phyloP scores from a whole-genome alignment of 1,140 invertebrate genomes.

The Holotrichia oblita region DNA sequence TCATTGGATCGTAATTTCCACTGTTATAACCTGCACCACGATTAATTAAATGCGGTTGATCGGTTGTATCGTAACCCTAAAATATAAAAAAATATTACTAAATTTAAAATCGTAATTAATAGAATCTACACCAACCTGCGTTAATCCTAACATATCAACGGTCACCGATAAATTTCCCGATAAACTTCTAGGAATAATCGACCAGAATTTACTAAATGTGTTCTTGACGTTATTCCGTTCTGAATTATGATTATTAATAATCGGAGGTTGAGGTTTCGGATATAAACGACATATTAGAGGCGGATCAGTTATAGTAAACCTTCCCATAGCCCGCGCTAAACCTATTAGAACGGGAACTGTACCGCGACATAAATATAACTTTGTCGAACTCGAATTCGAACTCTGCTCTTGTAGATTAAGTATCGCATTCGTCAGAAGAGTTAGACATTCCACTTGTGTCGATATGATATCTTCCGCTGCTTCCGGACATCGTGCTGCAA shows the following conservation, averaged over 20 bases:
- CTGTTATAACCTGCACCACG: constrained; percentile 68
- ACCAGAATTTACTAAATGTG: constrained; percentile 76
- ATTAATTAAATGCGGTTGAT: constrained; percentile 25
- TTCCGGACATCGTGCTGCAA: constrained; percentile 78
- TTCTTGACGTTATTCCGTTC: constrained; percentile 62
- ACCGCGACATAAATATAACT: constrained; percentile 80
- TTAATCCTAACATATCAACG: constrained; percentile 61
- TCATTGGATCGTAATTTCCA: constrained; percentile 79
- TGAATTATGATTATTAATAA: constrained; percentile 63
- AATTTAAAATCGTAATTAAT: neutral
- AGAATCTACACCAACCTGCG: neutral
- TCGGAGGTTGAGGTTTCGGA: constrained; percentile 75
- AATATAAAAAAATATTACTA: constrained; percentile 39
- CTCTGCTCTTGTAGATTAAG: constrained; percentile 67
- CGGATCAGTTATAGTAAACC: constrained; percentile 78
- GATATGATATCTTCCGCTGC: constrained; percentile 79
- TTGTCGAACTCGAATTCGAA: constrained; percentile 62
- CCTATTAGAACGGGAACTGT: constrained; percentile 89
- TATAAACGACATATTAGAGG: constrained; percentile 87
- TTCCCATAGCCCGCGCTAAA: constrained; percentile 86
- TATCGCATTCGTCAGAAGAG: constrained; percentile 75
- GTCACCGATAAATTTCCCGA: constrained; percentile 80
- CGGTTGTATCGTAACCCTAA: constrained; percentile 54
- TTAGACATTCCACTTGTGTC: constrained; percentile 82
- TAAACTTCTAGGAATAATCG: constrained; percentile 92